These are phyloP conservation scores for Pinctada fucata DNA, from an alignment of 2,888 invertebrate genomes.

Conservation along the genomic window DNA sequence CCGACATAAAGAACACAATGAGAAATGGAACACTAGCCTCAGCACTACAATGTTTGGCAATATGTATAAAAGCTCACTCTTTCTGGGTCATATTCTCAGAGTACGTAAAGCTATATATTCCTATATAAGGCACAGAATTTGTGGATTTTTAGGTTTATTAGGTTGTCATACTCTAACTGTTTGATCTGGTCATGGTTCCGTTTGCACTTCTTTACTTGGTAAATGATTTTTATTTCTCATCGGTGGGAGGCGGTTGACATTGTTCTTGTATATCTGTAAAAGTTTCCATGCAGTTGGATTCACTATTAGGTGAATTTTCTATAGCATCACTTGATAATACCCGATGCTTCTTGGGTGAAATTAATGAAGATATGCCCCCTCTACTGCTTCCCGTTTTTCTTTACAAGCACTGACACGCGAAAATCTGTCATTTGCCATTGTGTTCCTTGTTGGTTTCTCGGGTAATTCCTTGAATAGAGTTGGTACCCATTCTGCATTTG, in stretches of 20 bases:
- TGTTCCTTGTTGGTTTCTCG: not conserved
- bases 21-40: conserved; percentile 26
- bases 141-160: not conserved
- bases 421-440: conserved; percentile 3
- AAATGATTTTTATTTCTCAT: not conserved
- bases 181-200: conserved; percentile 19
- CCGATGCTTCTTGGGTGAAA: not conserved
- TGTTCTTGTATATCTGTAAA: no score
- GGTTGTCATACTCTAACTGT: conserved; percentile 14
- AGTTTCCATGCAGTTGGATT: no score
- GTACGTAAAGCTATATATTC: not conserved
- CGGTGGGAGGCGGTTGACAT: not conserved
- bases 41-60: conserved; percentile 25
- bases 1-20: conserved; percentile 16
- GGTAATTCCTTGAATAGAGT: conserved; percentile 6
- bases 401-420: not conserved
- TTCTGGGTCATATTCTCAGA: conserved; percentile 28
- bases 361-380: conserved; percentile 30
- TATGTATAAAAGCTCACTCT: conserved; percentile 33
- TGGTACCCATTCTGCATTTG: conserved; percentile 28
- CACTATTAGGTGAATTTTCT: no score
- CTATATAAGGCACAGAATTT: not conserved
- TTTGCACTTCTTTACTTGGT: conserved; percentile 14
- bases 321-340: no score
- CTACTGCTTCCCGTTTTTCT: conserved; percentile 23